Evolutionary conservation across 2,113 vertebrate genomes (phyloP), one percentile per base, ranked within the genome.

Genomic region (Peucedramus taeniatus): DNA sequence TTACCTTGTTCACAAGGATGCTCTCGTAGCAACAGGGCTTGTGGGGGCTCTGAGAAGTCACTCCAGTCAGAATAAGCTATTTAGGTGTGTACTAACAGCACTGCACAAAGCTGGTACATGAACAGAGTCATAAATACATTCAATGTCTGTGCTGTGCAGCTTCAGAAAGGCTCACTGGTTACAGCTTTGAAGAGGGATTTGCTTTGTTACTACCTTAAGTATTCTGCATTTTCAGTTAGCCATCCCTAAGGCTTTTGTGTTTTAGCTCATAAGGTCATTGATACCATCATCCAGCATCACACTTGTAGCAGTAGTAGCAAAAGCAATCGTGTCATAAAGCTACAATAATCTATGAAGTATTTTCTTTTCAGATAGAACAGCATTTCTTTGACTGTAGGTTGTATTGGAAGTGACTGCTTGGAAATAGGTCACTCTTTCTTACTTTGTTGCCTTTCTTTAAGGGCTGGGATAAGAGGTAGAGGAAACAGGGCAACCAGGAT

Each of bases 71-170:
- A 72, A 49, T 15, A 49, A 83, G 28, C 13, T 47, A 23, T 37
- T 44, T 3, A 45, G 16, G 42, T 83, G 28, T 66, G 8, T 44
- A 7, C 47, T 87, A 22, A 31, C 31, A 54, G 45, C 22, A 21
- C 6, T 54, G 15, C 35, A 3, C 28, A 65, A 77, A 74, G 17
- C 18, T 81, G 22, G 10, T 82, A 14, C 12, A 4, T 51, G 35
- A 78, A 27, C 24, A 44, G 69, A n/a, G 26, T 53, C 66, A 66
- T 65, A 80, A 74, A 51, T 57, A 30, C 4, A 11, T 44, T 39
- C 0, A 0, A 6, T 51, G 30, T 66, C 45, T 82, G 39, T 5
- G 5, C 54, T 70, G 50, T 37, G 45, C 50, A 40, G 33, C 40
- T 72, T 82, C 63, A 54, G 59, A 80, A 69, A 47, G 33, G 19